Percentiles rank a stretch among this genome's conserved stretches.
Conservation (phyloP, 2,797 vertebrate species). For the Thaleichthys pacificus region DNA sequence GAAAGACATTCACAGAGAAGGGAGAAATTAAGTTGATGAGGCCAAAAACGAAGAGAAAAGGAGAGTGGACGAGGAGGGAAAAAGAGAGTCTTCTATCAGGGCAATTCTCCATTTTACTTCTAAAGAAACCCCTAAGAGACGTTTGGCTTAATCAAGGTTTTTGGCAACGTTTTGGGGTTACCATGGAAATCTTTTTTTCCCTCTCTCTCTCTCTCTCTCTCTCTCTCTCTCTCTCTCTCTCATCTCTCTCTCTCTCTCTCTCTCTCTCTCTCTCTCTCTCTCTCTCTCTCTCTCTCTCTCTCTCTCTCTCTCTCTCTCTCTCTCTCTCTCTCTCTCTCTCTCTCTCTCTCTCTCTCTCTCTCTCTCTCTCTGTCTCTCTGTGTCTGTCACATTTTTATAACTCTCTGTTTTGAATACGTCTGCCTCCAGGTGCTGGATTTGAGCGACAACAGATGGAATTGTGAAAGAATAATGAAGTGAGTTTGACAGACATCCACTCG, state of each 20-base stretch:
- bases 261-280: too few relatives aligned
- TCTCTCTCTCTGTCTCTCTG: constrained; percentile 15
- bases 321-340: too few relatives aligned
- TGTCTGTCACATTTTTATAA: constrained; percentile 4
- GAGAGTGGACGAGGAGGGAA: neutral
- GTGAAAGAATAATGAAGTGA: neutral
- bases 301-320: too few relatives aligned
- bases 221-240: too few relatives aligned
- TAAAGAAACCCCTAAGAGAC: too few relatives aligned
- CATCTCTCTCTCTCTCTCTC: too few relatives aligned
- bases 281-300: too few relatives aligned
- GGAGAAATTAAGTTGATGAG: neutral
- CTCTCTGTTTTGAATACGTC: neutral
- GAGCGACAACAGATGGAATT: neutral
- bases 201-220: too few relatives aligned
- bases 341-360: neutral
- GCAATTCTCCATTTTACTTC: too few relatives aligned
- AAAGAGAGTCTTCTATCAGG: neutral
- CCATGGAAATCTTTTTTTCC: neutral
- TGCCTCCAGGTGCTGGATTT: neutral
- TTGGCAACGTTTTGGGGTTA: neutral
- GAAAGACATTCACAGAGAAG: neutral
- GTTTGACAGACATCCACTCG: constrained; percentile 1
- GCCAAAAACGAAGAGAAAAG: neutral
- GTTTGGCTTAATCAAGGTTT: too few relatives aligned